phyloP scores from a whole-genome alignment of 2,888 invertebrate species.

The Hemicrepidius hirtus region DNA sequence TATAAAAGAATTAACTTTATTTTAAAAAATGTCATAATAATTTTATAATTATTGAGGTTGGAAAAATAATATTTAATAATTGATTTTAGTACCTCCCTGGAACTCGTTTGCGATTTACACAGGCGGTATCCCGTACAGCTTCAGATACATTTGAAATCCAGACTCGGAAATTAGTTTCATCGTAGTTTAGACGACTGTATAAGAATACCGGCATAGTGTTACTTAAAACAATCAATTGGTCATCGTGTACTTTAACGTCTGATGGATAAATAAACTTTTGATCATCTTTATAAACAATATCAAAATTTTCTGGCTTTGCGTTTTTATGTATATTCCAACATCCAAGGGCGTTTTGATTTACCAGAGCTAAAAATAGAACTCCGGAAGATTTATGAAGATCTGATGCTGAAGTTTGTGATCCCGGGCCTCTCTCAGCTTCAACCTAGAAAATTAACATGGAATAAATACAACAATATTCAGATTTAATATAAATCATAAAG shows the following conservation, averaged over 20 bases:
- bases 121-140: slow-evolving; percentile 71
- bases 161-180: slow-evolving; percentile 79
- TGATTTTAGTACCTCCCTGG: background rate
- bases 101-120: slow-evolving; percentile 52
- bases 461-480: no score
- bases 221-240: slow-evolving; percentile 80
- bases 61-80: no score
- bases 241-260: slow-evolving; percentile 78
- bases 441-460: slow-evolving; percentile 66
- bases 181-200: slow-evolving; percentile 77
- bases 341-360: slow-evolving; percentile 82
- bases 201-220: slow-evolving; percentile 81
- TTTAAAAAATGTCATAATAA: no score
- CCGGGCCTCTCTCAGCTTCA: slow-evolving; percentile 79
- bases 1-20: no score
- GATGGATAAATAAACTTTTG: slow-evolving; percentile 82
- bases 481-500: no score
- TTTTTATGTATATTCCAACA: slow-evolving; percentile 82
- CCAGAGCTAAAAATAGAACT: slow-evolving; percentile 81
- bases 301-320: slow-evolving; percentile 71
- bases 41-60: no score
- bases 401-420: slow-evolving; percentile 82
- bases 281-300: slow-evolving; percentile 76
- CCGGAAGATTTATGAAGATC: slow-evolving; percentile 77
- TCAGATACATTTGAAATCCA: slow-evolving; percentile 72